Evolutionary conservation across 1,140 invertebrate species (phyloP).

Genomic region (Drosophila ercepeae): DNA sequence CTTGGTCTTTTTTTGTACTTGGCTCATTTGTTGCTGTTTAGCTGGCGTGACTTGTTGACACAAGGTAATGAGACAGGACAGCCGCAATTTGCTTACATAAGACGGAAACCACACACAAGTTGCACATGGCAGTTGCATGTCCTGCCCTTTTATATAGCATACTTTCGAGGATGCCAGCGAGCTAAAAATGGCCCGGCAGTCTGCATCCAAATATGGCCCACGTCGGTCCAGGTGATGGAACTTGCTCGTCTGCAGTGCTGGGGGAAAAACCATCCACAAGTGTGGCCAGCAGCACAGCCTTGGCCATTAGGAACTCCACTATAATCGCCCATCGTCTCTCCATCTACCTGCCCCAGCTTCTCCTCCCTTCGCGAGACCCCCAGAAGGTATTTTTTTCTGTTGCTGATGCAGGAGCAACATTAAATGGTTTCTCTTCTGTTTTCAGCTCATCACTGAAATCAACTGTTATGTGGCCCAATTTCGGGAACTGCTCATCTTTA

Average conservation of each 20-base stretch:
- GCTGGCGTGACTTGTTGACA: constrained; percentile 76
- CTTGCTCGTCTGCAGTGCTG: constrained; percentile 10
- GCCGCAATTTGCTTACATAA: constrained; percentile 77
- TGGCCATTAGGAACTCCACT: constrained; percentile 73
- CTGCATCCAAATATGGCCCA: constrained; percentile 62
- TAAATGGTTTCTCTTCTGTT: too few species aligned
- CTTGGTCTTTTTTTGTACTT: constrained; percentile 11
- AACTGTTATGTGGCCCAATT: constrained; percentile 94
- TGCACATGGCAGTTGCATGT: constrained; percentile 11
- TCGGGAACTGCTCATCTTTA: constrained; percentile 93
- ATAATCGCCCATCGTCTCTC: constrained; percentile 75
- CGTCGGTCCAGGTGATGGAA: constrained; percentile 28
- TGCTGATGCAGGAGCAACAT: too few species aligned
- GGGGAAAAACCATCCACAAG: constrained; percentile 47
- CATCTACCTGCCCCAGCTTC: constrained; percentile 69
- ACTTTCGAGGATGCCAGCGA: constrained; percentile 37
- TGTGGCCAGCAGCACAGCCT: constrained; percentile 67
- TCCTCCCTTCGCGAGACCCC: constrained; percentile 64
- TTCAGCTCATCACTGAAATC: constrained; percentile 93
- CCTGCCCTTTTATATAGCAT: constrained; percentile 63
- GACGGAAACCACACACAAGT: constrained; percentile 20
- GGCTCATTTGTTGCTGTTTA: constrained; percentile 56
- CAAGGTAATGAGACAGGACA: constrained; percentile 76
- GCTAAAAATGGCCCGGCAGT: constrained; percentile 35
- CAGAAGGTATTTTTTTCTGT: constrained; percentile 72